Evolutionary conservation across 2,797 vertebrate species (phyloP).

Genomic region (Bovichtus variegatus): DNA sequence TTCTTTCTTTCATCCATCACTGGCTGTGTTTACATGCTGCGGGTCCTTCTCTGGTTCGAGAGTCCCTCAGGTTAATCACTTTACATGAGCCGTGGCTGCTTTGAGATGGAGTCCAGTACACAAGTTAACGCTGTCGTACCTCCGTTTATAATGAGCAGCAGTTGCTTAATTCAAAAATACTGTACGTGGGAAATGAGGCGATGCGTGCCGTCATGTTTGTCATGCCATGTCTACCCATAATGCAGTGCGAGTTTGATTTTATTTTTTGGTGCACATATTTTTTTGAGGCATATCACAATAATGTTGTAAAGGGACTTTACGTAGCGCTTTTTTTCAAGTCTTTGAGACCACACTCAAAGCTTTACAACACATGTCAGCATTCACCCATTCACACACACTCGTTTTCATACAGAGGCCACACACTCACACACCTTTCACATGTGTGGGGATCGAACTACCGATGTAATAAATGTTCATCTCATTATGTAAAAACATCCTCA

Average conservation of each 20-base stretch:
- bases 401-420: no score
- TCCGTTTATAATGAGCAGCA: neutral
- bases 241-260: neutral
- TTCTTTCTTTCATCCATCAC: conserved; percentile 15
- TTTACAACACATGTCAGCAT: no score
- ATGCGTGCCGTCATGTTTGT: neutral
- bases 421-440: no score
- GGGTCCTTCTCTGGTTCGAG: neutral
- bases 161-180: neutral
- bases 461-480: no score
- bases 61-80: conserved; percentile 22
- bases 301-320: no score
- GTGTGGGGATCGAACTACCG: no score
- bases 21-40: conserved; percentile 31
- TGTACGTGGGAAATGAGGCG: neutral
- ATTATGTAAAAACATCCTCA: no score
- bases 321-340: no score
- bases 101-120: conserved; percentile 20
- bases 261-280: no score
- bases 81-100: conserved; percentile 4
- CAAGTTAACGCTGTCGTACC: neutral
- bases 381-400: no score
- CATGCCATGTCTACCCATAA: neutral
- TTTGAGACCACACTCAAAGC: no score
- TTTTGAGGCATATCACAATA: no score